Evolutionary conservation across 2,797 vertebrate species (phyloP).

Genomic region (Acomys russatus): DNA sequence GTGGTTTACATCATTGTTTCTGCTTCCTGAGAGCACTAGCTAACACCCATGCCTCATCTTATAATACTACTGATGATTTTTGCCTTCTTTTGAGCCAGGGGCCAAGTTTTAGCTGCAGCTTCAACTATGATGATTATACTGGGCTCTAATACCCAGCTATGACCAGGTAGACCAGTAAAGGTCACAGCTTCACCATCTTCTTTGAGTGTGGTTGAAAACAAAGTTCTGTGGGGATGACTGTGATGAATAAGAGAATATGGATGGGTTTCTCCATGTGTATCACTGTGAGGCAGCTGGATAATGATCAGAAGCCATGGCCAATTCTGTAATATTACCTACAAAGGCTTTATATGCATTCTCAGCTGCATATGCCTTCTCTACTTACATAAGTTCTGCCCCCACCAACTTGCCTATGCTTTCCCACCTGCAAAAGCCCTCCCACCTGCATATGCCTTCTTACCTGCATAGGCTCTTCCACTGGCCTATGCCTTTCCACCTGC

Average conservation of each 20-base stretch:
- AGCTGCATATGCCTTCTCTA: neutral
- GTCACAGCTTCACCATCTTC: neutral
- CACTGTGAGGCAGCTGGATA: constrained; percentile 39
- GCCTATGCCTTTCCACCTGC: neutral
- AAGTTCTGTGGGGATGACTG: neutral
- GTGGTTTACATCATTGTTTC: neutral
- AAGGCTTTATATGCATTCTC: neutral
- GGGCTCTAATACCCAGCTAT: neutral
- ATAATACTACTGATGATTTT: neutral
- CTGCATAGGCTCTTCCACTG: neutral
- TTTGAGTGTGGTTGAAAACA: constrained; percentile 3
- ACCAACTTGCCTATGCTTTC: neutral
- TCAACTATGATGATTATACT: neutral
- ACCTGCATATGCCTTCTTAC: neutral
- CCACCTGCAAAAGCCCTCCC: neutral
- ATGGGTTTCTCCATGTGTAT: neutral
- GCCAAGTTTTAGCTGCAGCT: neutral
- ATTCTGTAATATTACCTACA: neutral
- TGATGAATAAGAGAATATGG: constrained; percentile 5
- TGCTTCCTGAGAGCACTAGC: neutral
- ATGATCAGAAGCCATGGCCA: constrained; percentile 40
- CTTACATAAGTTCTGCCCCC: neutral
- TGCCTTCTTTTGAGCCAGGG: neutral
- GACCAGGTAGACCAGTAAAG: neutral
- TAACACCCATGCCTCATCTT: constrained; percentile 28